phyloP scores from a whole-genome alignment of 2,797 vertebrate species.

The Gallirallus australis region DNA sequence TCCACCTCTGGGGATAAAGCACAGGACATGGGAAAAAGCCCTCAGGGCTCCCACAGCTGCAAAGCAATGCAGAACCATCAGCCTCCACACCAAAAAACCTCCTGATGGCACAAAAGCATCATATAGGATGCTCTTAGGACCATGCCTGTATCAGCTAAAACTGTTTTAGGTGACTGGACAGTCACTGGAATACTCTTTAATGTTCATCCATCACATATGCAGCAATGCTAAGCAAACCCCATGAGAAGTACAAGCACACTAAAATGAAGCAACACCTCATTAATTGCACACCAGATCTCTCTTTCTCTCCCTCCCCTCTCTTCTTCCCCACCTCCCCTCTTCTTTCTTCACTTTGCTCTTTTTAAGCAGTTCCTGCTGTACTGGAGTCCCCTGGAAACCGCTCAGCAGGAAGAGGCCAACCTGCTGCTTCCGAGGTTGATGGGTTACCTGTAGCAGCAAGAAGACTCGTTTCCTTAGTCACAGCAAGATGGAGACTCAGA shows the following conservation, averaged over 20 bases:
- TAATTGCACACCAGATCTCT: too few species aligned
- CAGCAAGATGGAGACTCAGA: fast-evolving
- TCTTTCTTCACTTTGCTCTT: not conserved
- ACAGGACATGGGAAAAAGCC: not conserved
- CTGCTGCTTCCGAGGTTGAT: fast-evolving
- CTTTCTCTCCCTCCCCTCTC: not conserved
- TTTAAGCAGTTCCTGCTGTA: not conserved
- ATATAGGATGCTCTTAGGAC: not conserved
- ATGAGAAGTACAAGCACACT: not conserved
- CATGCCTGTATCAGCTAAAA: not conserved
- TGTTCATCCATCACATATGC: not conserved
- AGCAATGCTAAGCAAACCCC: not conserved
- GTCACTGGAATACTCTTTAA: not conserved
- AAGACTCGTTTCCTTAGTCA: fast-evolving
- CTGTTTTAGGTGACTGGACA: not conserved
- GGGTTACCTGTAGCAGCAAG: not conserved
- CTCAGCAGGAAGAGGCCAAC: not conserved
- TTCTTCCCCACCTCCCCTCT: not conserved
- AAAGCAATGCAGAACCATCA: fast-evolving
- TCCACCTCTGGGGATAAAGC: not conserved
- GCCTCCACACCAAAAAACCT: not conserved
- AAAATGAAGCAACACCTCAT: not conserved
- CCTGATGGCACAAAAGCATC: not conserved
- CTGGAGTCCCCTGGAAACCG: fast-evolving
- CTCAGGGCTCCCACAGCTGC: not conserved